Conservation (phyloP, 2,797 vertebrate genomes). For the Synanceia verrucosa region DNA sequence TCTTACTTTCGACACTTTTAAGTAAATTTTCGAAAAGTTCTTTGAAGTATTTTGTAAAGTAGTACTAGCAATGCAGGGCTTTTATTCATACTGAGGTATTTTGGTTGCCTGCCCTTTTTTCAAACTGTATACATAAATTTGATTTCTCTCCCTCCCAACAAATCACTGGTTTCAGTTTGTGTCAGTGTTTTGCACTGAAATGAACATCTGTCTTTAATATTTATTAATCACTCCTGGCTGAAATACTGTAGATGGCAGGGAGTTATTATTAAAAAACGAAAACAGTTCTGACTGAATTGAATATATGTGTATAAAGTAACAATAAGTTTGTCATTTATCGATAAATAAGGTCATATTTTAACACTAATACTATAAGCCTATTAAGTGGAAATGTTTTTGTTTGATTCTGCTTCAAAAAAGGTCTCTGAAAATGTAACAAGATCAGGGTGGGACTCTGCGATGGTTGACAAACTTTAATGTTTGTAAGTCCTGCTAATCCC, state of each 20-base stretch:
- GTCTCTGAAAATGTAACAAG: conserved; percentile 7
- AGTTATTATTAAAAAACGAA: background rate
- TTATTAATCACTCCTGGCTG: background rate
- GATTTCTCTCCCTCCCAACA: background rate
- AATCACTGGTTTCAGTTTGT: background rate
- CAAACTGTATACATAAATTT: no score
- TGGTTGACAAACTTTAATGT: conserved; percentile 12
- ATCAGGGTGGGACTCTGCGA: conserved; percentile 21
- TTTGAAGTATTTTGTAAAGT: background rate
- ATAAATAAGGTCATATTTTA: background rate
- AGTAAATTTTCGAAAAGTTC: background rate
- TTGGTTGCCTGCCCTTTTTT: background rate
- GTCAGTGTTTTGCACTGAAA: background rate
- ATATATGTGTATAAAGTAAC: background rate
- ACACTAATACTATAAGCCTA: background rate
- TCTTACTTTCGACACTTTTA: background rate
- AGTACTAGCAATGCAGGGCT: background rate
- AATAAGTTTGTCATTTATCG: background rate
- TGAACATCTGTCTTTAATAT: background rate
- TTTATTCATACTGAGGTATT: background rate
- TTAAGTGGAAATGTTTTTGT: background rate
- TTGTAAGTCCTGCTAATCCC: conserved; percentile 5
- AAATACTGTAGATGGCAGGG: background rate
- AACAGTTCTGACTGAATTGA: background rate
- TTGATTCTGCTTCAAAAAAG: no score